Evolutionary conservation across 1,140 invertebrate genomes (phyloP).

Genomic region (Calephelis virginiensis): DNA sequence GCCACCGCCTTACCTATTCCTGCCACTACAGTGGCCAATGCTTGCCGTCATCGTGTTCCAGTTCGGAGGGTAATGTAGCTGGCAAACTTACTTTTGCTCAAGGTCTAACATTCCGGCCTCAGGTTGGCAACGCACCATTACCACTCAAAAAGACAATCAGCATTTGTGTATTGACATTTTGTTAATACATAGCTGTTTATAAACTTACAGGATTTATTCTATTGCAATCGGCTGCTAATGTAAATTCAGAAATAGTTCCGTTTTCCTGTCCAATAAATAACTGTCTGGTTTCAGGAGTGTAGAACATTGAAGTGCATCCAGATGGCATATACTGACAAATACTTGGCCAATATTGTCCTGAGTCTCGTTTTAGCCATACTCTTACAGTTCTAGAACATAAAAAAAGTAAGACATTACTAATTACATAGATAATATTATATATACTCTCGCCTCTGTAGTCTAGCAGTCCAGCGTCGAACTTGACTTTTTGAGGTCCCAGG

Average conservation of each 20-base stretch:
- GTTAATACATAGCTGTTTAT: not conserved
- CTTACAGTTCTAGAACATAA: slow-evolving; percentile 90
- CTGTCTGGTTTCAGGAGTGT: slow-evolving; percentile 89
- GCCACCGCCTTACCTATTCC: too few species aligned
- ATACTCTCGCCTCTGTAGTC: too few species aligned
- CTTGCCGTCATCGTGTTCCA: too few species aligned
- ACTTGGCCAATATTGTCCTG: slow-evolving; percentile 99
- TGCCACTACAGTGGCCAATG: too few species aligned
- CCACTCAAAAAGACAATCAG: too few species aligned
- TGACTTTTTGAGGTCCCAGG: too few species aligned
- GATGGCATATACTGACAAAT: slow-evolving; percentile 98
- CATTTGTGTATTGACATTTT: too few species aligned
- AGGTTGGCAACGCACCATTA: too few species aligned
- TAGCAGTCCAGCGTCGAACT: too few species aligned
- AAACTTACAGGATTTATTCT: slow-evolving; percentile 86
- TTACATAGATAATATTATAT: not conserved
- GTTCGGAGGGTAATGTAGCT: too few species aligned
- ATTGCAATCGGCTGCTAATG: slow-evolving; percentile 95
- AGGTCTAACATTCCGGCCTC: too few species aligned
- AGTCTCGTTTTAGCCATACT: slow-evolving; percentile 98
- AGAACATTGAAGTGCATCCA: slow-evolving; percentile 91
- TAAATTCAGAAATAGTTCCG: slow-evolving; percentile 94
- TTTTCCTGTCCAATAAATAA: slow-evolving; percentile 98
- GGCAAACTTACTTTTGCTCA: too few species aligned
- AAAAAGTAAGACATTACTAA: not conserved